A percentile compares a stretch with the other conserved stretches of the same genome.
phyloP scores from a whole-genome alignment of 2,888 invertebrate species.

The Acleris sparsana region DNA sequence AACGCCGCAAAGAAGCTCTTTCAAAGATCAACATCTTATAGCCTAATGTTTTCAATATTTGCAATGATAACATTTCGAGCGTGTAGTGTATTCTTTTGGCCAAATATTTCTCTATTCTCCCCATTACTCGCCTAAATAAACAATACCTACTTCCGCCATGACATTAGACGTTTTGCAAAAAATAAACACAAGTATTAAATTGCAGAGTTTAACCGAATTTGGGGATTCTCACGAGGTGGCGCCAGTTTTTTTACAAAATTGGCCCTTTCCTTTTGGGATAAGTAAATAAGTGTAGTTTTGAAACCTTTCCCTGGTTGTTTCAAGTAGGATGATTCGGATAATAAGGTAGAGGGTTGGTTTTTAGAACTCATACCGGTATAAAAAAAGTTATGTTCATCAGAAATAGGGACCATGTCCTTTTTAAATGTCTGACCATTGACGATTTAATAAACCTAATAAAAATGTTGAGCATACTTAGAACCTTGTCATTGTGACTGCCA shows the following conservation, averaged over 20 bases:
- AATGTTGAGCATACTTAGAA: too few species aligned
- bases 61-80: slow-evolving; percentile 57
- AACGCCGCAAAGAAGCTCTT: slow-evolving; percentile 30
- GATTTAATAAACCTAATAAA: too few species aligned
- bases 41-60: slow-evolving; percentile 49
- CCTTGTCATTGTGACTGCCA: too few species aligned
- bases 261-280: slow-evolving; percentile 38
- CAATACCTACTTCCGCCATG: slow-evolving; percentile 70
- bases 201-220: slow-evolving; percentile 54
- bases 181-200: slow-evolving; percentile 66
- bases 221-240: slow-evolving; percentile 63
- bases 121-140: slow-evolving; percentile 67
- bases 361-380: background rate
- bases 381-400: too few species aligned
- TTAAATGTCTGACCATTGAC: too few species aligned
- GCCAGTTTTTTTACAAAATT: slow-evolving; percentile 60
- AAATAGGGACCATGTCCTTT: too few species aligned
- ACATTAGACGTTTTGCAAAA: slow-evolving; percentile 72
- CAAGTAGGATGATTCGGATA: slow-evolving; percentile 1
- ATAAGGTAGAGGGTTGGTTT: slow-evolving; percentile 1
- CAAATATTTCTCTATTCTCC: slow-evolving; percentile 75
- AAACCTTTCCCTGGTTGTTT: slow-evolving; percentile 22
- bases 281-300: slow-evolving; percentile 31
- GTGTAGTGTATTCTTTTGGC: slow-evolving; percentile 59
- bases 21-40: slow-evolving; percentile 31